Evolutionary conservation across 2,797 vertebrate species (phyloP).

Genomic region (Poeciliopsis infans): DNA sequence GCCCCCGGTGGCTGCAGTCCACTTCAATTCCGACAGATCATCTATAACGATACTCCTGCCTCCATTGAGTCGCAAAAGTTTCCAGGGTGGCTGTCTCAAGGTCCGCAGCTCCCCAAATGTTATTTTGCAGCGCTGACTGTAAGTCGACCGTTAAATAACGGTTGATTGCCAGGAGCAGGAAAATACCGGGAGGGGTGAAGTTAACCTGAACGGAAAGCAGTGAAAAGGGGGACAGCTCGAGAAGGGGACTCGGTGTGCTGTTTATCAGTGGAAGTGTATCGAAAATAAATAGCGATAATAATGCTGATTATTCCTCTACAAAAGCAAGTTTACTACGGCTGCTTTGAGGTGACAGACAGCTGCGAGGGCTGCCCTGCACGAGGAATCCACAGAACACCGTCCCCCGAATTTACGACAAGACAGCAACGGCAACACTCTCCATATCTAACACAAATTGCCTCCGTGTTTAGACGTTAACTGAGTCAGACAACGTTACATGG

Average conservation of each 20-base stretch:
- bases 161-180: not conserved
- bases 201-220: not conserved
- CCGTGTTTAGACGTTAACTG: not conserved
- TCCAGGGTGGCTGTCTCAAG: not conserved
- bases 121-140: not conserved
- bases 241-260: not conserved
- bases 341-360: not conserved
- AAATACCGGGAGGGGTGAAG: not conserved
- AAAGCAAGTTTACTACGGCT: not conserved
- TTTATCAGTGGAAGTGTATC: not conserved
- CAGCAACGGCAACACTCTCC: not conserved
- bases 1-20: constrained; percentile 57
- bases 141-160: constrained; percentile 1
- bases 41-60: not conserved
- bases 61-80: not conserved
- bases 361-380: not conserved
- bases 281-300: not conserved
- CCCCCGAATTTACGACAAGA: not conserved
- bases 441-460: not conserved
- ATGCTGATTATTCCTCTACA: not conserved
- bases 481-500: not conserved
- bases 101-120: not conserved
- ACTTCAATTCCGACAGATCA: constrained; percentile 40
- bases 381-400: not conserved
- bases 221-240: not conserved